Base-by-base conservation (phyloP, 2,797 vertebrate species). In the Esox masquinongy region DNA sequence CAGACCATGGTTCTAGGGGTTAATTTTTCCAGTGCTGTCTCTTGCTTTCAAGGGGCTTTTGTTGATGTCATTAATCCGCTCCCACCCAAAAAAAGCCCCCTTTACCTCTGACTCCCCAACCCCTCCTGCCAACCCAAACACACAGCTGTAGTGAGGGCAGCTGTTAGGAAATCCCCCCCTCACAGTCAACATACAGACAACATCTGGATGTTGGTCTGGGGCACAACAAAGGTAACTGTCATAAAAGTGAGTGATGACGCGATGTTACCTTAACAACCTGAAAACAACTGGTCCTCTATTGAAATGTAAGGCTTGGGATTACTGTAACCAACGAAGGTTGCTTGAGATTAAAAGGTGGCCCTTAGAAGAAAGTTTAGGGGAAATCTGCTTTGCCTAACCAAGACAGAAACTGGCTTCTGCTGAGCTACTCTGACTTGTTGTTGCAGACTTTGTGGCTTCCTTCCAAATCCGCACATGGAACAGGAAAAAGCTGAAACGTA, bases 11-110 rank as follows among this genome's bases (percentile, higher is more conserved):
- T 71, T 79, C 47, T 26, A 76, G 17, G 81, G 79, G 76, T 77
- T 82, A 83, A 84, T 64, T 61, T 74, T 67, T 53, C 74, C 69
- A 68, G 72, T 81, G 68, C 68, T 34, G 72, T 47, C 53, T n/a
- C 47, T 67, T 76, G 68, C 66, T 36, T 73, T 83, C 31, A 50
- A 73, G 64, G 67, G 74, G 70, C 74, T 73, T 81, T 82, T 63
- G 34, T 68, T 81, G 74, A 86, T 86, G 81, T 84, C 83, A 84
- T 71, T 76, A 47, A 34, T 68, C 74, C 71, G 51, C 74, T 68
- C 59, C 67, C n/a, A n/a, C n/a, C n/a, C n/a, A n/a, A 77, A 24
- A 47, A 49, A 22, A 14, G 15, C 66, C 66, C 3, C 12, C 68
- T 24, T 50, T 15, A 4, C 9, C 39, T 15, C 12, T 56, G n/a